Evolutionary conservation across 2,113 vertebrate genomes (phyloP), one percentile per base, ranked within the genome.

Genomic region (Acanthisitta chloris): DNA sequence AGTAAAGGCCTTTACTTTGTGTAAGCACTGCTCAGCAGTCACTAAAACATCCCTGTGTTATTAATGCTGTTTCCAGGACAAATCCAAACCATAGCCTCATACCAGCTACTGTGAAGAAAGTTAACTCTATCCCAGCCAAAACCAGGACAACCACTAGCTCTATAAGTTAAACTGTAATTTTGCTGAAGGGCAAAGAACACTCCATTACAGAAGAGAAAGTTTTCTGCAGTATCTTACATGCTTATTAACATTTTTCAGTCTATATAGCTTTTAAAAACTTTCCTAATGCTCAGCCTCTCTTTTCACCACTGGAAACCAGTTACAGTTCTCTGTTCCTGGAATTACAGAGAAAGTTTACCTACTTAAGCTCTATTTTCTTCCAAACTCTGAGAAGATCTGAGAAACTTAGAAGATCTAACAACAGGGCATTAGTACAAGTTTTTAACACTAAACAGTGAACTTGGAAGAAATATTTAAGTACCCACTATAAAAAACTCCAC

Each of bases 401-500:
- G 29, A 89, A 93, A 66, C 19, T 70, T 58, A 49, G 4, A 92
- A 85, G 33, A 73, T 36, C 8, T 48, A 89, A 59, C 26, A 42
- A 90, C 80, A 70, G 9, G 8, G 3, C 2, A 12, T 33, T 65
- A 70, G 4, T 65, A 45, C 17, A 20, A 14, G 61, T 90, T 82
- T 71, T 80, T 38, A 48, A 67, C 14, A 66, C 6, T 49, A 17
- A 93, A 52, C 17, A 38, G 38, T 18, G 31, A 74, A 55, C 6
- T 92, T 1, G 1, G 13, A 83, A 67, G 33, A 83, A 65, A 77
- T 46, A 66, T 34, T 59, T 78, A 55, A 29, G 3, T 8, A n/a
- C 38, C 3, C 8, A n/a, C 7, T 17, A 45, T 29, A 38, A 81
- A 67, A 49, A 46, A 1, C 0, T 6, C 8, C n/a, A 36, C 25